These are phyloP conservation scores for Lymantria monacha DNA, from an alignment of 2,888 invertebrate genomes.

Conservation along the genomic window DNA sequence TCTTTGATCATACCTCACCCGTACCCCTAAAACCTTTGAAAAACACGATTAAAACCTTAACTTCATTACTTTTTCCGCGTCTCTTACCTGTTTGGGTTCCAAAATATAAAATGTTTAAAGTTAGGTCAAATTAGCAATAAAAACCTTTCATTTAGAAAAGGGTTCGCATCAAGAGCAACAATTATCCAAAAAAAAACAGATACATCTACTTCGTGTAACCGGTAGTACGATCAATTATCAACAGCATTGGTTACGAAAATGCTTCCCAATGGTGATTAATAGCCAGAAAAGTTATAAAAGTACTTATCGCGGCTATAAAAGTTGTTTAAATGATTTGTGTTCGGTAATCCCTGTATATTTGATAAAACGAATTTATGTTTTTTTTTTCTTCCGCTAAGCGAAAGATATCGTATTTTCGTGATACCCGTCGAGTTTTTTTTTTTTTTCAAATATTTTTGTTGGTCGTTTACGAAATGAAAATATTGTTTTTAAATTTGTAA, in stretches of 20 bases:
- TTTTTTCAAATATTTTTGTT: no score
- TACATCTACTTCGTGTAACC: background rate
- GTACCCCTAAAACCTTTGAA: no score
- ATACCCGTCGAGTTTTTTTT: no score
- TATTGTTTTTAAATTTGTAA: no score
- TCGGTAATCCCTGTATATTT: background rate
- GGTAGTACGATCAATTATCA: background rate
- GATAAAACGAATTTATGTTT: background rate
- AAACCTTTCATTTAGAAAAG: background rate
- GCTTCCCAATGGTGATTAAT: conserved; percentile 4
- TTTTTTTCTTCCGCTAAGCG: background rate
- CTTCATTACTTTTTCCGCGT: no score
- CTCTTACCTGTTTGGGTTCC: no score
- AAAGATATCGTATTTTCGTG: no score
- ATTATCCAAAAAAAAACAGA: background rate
- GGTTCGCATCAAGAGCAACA: background rate
- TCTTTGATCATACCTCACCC: no score
- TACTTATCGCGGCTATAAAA: conserved; percentile 1
- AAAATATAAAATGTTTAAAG: no score
- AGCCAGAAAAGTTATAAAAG: background rate
- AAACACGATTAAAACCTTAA: no score
- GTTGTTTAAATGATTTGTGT: conserved; percentile 2
- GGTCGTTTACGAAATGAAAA: no score
- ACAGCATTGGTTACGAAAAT: background rate
- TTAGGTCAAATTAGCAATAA: background rate